Evolutionary conservation across 2,888 invertebrate genomes (phyloP).

Genomic region (Athetis lepigone): DNA sequence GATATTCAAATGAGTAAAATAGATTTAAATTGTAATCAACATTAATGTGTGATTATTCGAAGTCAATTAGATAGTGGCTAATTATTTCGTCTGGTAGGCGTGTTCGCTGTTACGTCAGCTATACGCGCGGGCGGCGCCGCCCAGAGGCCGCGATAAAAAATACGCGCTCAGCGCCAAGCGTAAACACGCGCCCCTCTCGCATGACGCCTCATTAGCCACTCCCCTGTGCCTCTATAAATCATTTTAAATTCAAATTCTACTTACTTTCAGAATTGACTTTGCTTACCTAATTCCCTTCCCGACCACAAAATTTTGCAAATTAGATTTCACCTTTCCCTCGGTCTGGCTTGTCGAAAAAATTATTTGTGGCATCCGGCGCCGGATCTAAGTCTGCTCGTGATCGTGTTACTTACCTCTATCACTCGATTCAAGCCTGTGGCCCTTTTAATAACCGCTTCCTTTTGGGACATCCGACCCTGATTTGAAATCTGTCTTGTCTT

Average conservation of each 20-base stretch:
- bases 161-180: constrained; percentile 76
- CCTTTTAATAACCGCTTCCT: constrained; percentile 66
- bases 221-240: constrained; percentile 89
- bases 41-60: constrained; percentile 45
- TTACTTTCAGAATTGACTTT: constrained; percentile 89
- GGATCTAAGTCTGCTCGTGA: constrained; percentile 73
- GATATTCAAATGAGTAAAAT: constrained; percentile 21
- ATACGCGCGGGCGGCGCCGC: constrained; percentile 70
- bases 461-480: constrained; percentile 45
- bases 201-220: constrained; percentile 90
- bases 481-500: constrained; percentile 15
- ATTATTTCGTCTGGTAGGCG: constrained; percentile 75
- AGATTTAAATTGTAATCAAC: constrained; percentile 37
- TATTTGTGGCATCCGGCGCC: constrained; percentile 79
- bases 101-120: constrained; percentile 76
- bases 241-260: constrained; percentile 90
- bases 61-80: constrained; percentile 65
- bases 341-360: constrained; percentile 78
- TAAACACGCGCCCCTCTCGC: constrained; percentile 89
- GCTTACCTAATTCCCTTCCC: constrained; percentile 87
- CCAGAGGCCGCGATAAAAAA: constrained; percentile 82
- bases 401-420: constrained; percentile 72
- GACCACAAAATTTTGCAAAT: constrained; percentile 87
- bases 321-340: constrained; percentile 84
- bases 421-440: constrained; percentile 62